A percentile compares a stretch with the other conserved stretches of the same genome.
phyloP scores from a whole-genome alignment of 2,888 invertebrate genomes.

The Apotomis capreana region DNA sequence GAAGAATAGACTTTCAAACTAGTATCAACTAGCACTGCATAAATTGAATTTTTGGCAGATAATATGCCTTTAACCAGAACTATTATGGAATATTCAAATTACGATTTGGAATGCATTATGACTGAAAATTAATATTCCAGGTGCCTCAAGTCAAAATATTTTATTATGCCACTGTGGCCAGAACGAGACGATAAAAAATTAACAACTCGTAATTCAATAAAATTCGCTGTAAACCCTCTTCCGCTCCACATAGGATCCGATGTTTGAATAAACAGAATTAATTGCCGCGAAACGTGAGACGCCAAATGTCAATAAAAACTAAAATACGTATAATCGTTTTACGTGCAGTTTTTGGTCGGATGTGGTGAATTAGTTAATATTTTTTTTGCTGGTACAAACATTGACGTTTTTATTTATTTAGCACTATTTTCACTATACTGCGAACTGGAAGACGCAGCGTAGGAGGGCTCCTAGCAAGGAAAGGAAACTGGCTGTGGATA shows the following conservation, averaged over 20 bases:
- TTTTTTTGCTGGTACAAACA: background rate
- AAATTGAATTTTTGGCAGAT: too few relatives aligned
- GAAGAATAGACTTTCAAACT: too few relatives aligned
- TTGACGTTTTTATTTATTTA: too few relatives aligned
- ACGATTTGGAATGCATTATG: background rate
- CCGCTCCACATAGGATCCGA: constrained; percentile 34
- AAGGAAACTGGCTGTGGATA: too few relatives aligned
- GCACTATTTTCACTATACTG: too few relatives aligned
- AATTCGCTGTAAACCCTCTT: constrained; percentile 37
- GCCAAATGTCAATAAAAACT: constrained; percentile 26
- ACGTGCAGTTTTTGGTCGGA: constrained; percentile 9
- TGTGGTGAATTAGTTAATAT: constrained; percentile 8
- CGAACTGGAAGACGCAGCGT: too few relatives aligned
- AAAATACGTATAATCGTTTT: constrained; percentile 14
- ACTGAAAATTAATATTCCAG: background rate
- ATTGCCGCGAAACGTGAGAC: constrained; percentile 19
- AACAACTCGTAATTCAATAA: constrained; percentile 36
- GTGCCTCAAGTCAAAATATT: constrained; percentile 1
- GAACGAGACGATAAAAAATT: constrained; percentile 28
- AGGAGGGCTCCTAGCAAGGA: too few relatives aligned
- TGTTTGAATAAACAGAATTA: constrained; percentile 38
- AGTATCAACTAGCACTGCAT: too few relatives aligned
- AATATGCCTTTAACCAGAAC: too few relatives aligned
- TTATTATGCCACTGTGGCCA: constrained; percentile 23
- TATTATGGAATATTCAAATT: too few relatives aligned